Percentiles rank a stretch among this genome's conserved stretches.
phyloP scores from a whole-genome alignment of 2,888 invertebrate genomes.

The Polyommatus iphigenia region DNA sequence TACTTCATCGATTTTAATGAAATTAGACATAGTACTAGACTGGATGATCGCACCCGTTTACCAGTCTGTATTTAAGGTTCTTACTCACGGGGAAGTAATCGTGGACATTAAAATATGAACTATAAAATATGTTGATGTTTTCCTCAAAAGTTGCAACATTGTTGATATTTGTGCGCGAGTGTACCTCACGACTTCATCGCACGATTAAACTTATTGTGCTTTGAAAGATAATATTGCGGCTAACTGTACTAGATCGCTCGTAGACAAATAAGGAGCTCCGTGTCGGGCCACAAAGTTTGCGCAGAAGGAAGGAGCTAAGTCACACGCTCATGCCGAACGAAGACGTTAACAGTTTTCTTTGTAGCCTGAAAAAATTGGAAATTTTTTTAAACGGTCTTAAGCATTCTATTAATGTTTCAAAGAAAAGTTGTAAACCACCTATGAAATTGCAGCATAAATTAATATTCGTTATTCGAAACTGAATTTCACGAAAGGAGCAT shows the following conservation, averaged over 20 bases:
- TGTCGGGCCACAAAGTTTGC: constrained; percentile 38
- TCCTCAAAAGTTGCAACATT: constrained; percentile 23
- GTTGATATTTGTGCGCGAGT: constrained; percentile 34
- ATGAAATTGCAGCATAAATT: background rate
- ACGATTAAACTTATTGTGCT: constrained; percentile 72
- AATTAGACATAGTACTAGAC: no score
- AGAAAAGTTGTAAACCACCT: background rate
- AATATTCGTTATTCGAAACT: background rate
- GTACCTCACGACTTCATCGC: constrained; percentile 66
- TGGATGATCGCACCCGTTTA: no score
- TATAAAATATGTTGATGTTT: background rate
- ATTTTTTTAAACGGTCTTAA: no score
- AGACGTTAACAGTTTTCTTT: background rate
- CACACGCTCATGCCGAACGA: background rate
- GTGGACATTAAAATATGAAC: no score
- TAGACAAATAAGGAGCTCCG: constrained; percentile 71
- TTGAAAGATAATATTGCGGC: constrained; percentile 64
- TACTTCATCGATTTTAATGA: no score
- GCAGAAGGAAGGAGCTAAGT: background rate
- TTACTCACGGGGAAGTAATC: no score
- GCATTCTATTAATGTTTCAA: no score
- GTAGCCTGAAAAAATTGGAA: no score
- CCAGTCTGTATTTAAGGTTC: no score
- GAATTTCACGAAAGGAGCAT: background rate
- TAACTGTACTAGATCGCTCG: constrained; percentile 71